Evolutionary conservation across 2,888 invertebrate genomes (phyloP), one percentile per base, ranked within the genome.

Genomic region (Ochropacha duplaris): DNA sequence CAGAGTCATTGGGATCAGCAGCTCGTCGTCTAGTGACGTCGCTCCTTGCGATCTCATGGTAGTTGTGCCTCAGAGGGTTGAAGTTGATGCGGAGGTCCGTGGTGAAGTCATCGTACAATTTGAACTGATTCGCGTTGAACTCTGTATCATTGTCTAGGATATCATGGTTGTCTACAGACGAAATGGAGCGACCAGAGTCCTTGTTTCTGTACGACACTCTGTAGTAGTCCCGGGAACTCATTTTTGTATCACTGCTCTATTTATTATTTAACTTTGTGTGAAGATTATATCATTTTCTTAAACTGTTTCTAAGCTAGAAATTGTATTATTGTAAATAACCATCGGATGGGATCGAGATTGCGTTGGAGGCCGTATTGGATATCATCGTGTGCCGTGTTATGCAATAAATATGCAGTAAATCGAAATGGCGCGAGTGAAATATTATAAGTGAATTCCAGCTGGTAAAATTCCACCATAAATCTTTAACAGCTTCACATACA

Each of bases 71-170:
- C 64, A 90, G 65, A 0, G 87, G 81, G 65, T 86, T 87, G 78
- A 86, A 91, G 72, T 81, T 85, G 66, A 91, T 86, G 55, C 90
- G 82, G 19, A 91, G 79, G 63, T 91, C 92, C 36, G 88, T 86
- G 0, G 91, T 87, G 81, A 92, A 92, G 76, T 92, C 92, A 67
- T 92, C 92, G 81, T 84, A 92, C 39, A 92, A 74, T 75, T 90
- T 92, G 83, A 89, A 92, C 75, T 90, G 89, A 77, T 92, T 92
- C 44, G 92, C 92, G 73, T 92, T 92, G 78, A 91, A 88, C 64
- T 91, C 92, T 1, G 90, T 89, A 26, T 89, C 92, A 72, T 91
- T 92, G 77, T 92, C 92, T 60, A 92, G 80, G 4, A 86, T 71
- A 57, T 89, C 88, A 28, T 65, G 74, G 60, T 78, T 82, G 69